phyloP scores from a whole-genome alignment of 2,888 invertebrate genomes.

The Thysanoteuthis rhombus region DNA sequence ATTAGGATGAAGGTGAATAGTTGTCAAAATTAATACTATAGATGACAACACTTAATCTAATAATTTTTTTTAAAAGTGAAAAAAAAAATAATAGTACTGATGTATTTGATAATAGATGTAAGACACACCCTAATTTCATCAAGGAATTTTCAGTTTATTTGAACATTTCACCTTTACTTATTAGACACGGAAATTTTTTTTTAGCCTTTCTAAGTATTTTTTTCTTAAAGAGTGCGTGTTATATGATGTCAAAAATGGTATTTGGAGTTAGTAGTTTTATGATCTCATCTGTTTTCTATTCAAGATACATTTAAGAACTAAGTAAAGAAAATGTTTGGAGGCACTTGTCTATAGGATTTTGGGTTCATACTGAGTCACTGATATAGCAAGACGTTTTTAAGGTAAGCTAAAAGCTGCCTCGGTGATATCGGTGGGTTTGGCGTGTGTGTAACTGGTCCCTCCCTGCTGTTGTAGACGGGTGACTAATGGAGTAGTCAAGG shows the following conservation, averaged over 20 bases:
- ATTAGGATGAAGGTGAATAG: too few relatives aligned
- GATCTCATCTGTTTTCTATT: background rate
- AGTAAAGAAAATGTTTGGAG: background rate
- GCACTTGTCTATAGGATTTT: background rate
- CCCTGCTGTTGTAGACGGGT: background rate
- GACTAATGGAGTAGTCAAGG: background rate
- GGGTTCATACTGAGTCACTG: background rate
- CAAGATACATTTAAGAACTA: background rate
- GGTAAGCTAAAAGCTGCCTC: background rate
- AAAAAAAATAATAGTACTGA: too few relatives aligned
- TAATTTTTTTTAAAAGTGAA: too few relatives aligned
- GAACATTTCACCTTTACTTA: too few relatives aligned
- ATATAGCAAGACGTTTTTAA: background rate
- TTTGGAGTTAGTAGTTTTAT: background rate
- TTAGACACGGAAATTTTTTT: too few relatives aligned
- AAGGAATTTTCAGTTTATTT: too few relatives aligned
- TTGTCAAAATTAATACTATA: too few relatives aligned
- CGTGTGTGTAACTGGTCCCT: background rate
- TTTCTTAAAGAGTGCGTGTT: background rate
- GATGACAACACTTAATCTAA: too few relatives aligned
- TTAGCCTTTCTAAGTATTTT: background rate
- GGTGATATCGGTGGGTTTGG: background rate
- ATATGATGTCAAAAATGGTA: too few relatives aligned
- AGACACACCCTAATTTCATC: too few relatives aligned
- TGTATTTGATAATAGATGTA: too few relatives aligned